Evolutionary conservation across 2,113 vertebrate species (phyloP), one percentile per base, ranked within the genome.

Genomic region (Sander vitreus): DNA sequence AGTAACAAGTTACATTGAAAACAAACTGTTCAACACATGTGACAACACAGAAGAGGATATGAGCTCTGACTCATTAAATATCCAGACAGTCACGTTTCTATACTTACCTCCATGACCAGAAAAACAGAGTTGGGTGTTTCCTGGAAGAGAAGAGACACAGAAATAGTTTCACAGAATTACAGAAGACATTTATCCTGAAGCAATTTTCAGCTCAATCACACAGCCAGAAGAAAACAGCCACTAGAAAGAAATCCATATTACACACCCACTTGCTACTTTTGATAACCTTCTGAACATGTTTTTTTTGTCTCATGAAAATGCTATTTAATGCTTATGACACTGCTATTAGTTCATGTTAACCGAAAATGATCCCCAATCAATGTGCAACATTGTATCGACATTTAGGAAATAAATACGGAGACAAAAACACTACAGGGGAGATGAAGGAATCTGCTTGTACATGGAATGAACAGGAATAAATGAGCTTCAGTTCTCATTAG

Each of bases 121-220:
- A 98, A 98, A 84, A 99, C 97, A 91, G 95, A 98, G 91, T 96
- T 99, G 77, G 98, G 96, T 66, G 96, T 96, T 96, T 99, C 98
- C 98, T 99, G 87, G 78, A 97, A 96, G 57, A 95, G 60, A 95
- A 73, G 74, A 90, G 69, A 89, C 39, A 89, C 33, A 62, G 64
- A 80, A 75, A 73, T 68, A 53, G 74, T 86, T 43, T 43, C 39
- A 11, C 10, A 43, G 39, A 43, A 43, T 43, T 51, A 83, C 39
- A 84, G 74, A 62, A 81, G 70, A 12, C 50, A 47, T 79, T 80
- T 13, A 65, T 71, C 60, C 47, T 19, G 57, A 39, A 55, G 81
- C 78, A 85, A 79, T 63, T 76, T 70, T 66, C 59, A 50, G 25
- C 45, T 6, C 43, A 15, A 63, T 21, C 73, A 67, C 55, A 69